Base-by-base conservation (phyloP, 2,888 invertebrate species). In the Ctena decussata region DNA sequence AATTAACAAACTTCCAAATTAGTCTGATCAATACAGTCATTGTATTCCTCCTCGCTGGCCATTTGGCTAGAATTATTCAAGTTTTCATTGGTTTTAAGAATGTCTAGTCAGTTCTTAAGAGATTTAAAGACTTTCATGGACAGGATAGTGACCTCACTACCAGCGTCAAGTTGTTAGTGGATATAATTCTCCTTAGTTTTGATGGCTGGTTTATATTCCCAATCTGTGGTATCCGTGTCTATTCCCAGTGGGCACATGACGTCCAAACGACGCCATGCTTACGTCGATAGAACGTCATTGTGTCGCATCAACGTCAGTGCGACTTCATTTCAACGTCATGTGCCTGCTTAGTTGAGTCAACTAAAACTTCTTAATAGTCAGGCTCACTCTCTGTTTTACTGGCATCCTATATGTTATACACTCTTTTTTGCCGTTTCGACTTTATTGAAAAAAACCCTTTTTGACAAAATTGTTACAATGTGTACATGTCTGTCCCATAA, bases 101-200 rank as follows among this genome's bases (percentile, higher is more conserved):
- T 46, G 37, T 69, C 69, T 24, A 77, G 72, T 44, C 44, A 72
- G 21, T 18, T 60, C 15, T 21, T 30, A 18, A 83, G 39, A 12
- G 21, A 60, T 24, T 30, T 35, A 44, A 71, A 81, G 49, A 70
- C 77, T 27, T 5, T 41, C n/a, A 32, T 30, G 21, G 65, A 65
- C 24, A 81, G 5, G 35, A 77, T 77, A 39, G 77, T 81, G 18
- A 81, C 81, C 21, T 81, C 46, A 37, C 70, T 76, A 65, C 80
- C 80, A 39, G 80, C 77, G 27, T 80, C 80, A 2, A 80, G n/a
- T 53, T 81, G 77, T 24, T 79, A 79, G n/a, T 32, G 46, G 5
- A 81, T 69, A 21, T 60, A 30, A 18, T 41, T 76, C 2, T 49
- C 65, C 24, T 81, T 77, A 3, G 77, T 41, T 53, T 30, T 21